phyloP scores from a whole-genome alignment of 2,888 invertebrate genomes.

The Calameuta filiformis region DNA sequence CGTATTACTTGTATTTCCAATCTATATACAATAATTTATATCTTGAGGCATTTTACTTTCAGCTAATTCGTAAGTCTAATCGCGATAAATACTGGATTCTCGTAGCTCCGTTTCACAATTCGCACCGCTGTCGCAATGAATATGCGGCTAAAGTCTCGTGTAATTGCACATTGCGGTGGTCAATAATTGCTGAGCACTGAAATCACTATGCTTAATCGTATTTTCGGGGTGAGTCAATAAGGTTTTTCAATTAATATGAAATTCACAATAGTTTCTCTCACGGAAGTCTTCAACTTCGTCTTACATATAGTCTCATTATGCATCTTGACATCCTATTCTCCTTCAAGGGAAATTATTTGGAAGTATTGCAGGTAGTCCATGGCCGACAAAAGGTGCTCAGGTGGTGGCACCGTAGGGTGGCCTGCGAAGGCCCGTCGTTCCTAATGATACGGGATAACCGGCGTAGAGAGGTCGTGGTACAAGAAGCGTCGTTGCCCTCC shows the following conservation, averaged over 20 bases:
- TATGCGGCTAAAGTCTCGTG: too few species aligned
- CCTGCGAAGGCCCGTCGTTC: constrained; percentile 42
- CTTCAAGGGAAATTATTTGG: too few species aligned
- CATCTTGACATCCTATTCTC: too few species aligned
- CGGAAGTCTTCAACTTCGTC: too few species aligned
- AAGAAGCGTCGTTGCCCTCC: constrained; percentile 29
- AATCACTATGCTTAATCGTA: neutral
- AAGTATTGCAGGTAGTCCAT: too few species aligned
- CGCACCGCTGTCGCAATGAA: too few species aligned
- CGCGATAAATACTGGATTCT: too few species aligned
- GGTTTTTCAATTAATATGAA: too few species aligned
- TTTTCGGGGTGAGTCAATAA: neutral
- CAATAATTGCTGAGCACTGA: neutral
- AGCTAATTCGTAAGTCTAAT: too few species aligned
- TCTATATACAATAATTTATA: constrained; percentile 64
- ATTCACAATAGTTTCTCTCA: too few species aligned
- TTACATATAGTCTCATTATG: too few species aligned
- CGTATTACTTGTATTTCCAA: constrained; percentile 6
- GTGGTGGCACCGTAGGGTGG: constrained; percentile 56
- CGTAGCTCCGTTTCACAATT: too few species aligned
- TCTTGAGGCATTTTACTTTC: constrained; percentile 37
- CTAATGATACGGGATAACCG: constrained; percentile 43
- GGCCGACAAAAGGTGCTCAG: constrained; percentile 28
- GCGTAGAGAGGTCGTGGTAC: constrained; percentile 57
- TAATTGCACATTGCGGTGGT: neutral